Evolutionary conservation across 2,888 invertebrate species (phyloP), one percentile per base, ranked within the genome.

Genomic region (Harpalus rufipes): DNA sequence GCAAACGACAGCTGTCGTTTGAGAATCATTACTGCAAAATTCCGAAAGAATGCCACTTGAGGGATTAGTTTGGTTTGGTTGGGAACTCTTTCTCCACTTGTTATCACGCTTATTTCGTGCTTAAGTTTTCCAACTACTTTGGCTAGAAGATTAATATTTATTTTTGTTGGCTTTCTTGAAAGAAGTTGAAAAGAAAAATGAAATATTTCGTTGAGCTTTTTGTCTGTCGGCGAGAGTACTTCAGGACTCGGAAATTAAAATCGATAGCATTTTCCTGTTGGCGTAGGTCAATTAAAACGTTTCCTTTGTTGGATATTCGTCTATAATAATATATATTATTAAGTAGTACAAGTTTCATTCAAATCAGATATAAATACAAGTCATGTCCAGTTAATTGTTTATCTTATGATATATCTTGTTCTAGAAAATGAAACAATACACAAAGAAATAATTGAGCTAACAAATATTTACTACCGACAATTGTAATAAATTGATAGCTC

Each of bases 181-280:
- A 10, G 12, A 63, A 25, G 7, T 14, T 16, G 14, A 59, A 21
- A 21, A 21, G 25, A 63, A 63, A 63, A 8, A 32, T 32, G 6
- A 32, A 51, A 51, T 59, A 7, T 18, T 59, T 7, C 59, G 18
- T 14, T 18, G 63, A 39, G 12, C n/a, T 68, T 39, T 68, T 68
- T n/a, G 68, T 65, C 25, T 21, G 61, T 63, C 21, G 63, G 63
- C 18, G 63, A 32, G 25, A 63, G 25, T 18, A 25, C 16, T 16
- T 8, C 68, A 68, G 68, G 14, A 32, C 25, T 41, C 14, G 68
- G 65, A 68, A 65, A 65, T 25, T 56, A 81, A 81, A 82, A 68
- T 72, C 72, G 72, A 82, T 82, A 82, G 32, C 68, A 39, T 81
- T 63, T 81, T 81, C 63, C 80, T 25, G 65, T 68, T 82, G 82